These are phyloP conservation scores for Zingel zingel DNA, from an alignment of 2,113 vertebrate species.

Conservation along the genomic window DNA sequence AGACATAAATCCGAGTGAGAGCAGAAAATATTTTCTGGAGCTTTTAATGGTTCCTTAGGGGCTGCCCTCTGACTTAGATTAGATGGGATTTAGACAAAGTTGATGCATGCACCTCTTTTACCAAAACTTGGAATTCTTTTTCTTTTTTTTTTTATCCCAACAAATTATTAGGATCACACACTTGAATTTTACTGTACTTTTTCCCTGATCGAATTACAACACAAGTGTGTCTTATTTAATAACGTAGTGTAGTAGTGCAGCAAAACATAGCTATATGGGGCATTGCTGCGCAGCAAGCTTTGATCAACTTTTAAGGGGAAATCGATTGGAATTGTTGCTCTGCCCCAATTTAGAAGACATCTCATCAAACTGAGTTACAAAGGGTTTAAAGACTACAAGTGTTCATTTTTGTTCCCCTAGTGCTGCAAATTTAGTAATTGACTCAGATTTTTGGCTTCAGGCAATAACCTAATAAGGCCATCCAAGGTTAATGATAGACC, in stretches of 20 bases:
- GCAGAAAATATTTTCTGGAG: conserved; percentile 72
- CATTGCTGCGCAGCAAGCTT: conserved; percentile 46
- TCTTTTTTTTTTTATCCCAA: conserved; percentile 38
- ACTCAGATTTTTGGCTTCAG: conserved; percentile 82
- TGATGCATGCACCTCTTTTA: conserved; percentile 56
- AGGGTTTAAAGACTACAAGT: conserved; percentile 71
- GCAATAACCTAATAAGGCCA: conserved; percentile 88
- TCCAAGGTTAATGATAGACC: conserved; percentile 87
- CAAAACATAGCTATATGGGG: conserved; percentile 29
- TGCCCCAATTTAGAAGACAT: conserved; percentile 75
- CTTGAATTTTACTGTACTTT: conserved; percentile 2
- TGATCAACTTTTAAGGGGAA: conserved; percentile 72
- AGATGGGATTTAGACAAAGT: conserved; percentile 76
- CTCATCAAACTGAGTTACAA: conserved; percentile 69
- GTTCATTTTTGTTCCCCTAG: conserved; percentile 73
- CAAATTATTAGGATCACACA: conserved; percentile 32
- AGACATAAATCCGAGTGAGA: conserved; percentile 74
- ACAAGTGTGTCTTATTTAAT: conserved; percentile 2
- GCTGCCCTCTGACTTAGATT: conserved; percentile 71
- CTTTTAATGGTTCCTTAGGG: conserved; percentile 69
- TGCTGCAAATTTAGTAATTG: conserved; percentile 84
- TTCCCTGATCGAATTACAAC: conserved; percentile 22
- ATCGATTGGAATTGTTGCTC: conserved; percentile 72
- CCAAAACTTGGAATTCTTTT: conserved; percentile 51
- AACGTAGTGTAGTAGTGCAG: background rate